phyloP scores from a whole-genome alignment of 92 coral and sea anemone species.

The Ricordea florida region DNA sequence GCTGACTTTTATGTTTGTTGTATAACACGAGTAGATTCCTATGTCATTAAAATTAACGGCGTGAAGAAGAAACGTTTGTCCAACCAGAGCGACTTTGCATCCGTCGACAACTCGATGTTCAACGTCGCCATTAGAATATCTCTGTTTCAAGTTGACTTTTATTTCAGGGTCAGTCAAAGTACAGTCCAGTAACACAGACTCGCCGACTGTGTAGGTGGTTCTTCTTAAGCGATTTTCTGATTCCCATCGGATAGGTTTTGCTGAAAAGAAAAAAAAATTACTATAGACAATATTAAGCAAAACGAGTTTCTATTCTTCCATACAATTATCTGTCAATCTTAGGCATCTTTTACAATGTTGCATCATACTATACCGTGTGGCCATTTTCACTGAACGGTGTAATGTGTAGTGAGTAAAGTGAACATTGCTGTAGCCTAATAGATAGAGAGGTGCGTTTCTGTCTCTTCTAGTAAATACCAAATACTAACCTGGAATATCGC shows the following conservation, averaged over 20 bases:
- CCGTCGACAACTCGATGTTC: conserved; percentile 48
- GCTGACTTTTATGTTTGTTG: conserved; percentile 10
- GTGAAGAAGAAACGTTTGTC: conserved; percentile 72
- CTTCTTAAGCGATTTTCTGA: not conserved
- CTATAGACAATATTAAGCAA: too few species aligned
- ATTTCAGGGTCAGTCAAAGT: conserved; percentile 37
- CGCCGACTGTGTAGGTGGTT: not conserved
- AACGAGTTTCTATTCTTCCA: too few species aligned
- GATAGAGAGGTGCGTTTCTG: too few species aligned
- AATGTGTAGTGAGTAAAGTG: too few species aligned
- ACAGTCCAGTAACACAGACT: conserved; percentile 60
- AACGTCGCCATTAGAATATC: not conserved
- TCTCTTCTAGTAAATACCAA: too few species aligned
- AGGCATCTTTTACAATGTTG: too few species aligned
- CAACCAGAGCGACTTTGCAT: conserved; percentile 51
- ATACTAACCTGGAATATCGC: conserved; percentile 67
- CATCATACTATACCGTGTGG: not conserved
- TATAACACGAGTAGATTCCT: conserved; percentile 66
- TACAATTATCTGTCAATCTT: too few species aligned
- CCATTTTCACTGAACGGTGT: not conserved
- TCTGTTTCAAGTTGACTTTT: conserved; percentile 49
- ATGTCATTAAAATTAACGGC: conserved; percentile 50
- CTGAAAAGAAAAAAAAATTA: not conserved
- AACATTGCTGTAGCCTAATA: too few species aligned
- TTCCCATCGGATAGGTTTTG: conserved; percentile 42